Evolutionary conservation across 2,888 invertebrate species (phyloP).

Genomic region (Rhopalosiphum nymphaeae): DNA sequence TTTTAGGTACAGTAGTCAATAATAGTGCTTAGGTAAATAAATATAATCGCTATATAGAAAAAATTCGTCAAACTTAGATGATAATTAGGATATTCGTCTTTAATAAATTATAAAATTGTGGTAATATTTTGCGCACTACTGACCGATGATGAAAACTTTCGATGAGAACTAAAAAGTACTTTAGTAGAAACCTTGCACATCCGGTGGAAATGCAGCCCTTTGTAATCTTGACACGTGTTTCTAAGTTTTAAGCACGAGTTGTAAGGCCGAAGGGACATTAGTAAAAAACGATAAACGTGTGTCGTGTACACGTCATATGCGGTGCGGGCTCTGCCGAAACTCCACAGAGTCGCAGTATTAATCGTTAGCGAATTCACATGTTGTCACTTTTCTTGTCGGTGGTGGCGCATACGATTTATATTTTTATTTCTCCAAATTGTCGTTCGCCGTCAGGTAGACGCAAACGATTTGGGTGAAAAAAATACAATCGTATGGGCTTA

Average conservation of each 20-base stretch:
- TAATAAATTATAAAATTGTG: not conserved
- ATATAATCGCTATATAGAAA: not conserved
- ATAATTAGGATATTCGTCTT: not conserved
- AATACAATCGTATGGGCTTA: not conserved
- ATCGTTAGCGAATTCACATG: not conserved
- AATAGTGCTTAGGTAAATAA: not conserved
- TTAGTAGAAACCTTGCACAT: conserved; percentile 59
- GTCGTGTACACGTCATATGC: not conserved
- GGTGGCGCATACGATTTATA: not conserved
- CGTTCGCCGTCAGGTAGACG: not conserved
- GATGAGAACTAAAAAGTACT: conserved; percentile 49
- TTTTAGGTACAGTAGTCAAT: not conserved
- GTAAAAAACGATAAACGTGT: conserved; percentile 20
- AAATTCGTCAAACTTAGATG: not conserved
- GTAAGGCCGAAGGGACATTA: conserved; percentile 63
- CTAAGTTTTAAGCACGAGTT: conserved; percentile 53
- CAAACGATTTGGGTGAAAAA: not conserved
- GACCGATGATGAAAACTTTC: conserved; percentile 56
- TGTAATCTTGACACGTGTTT: conserved; percentile 64
- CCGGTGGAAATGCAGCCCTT: conserved; percentile 61
- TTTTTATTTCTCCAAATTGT: not conserved
- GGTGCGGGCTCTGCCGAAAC: not conserved
- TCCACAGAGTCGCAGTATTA: not conserved
- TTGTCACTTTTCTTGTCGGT: not conserved
- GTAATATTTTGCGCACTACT: not conserved